Conservation (phyloP, 2,113 vertebrate genomes). For the Cyprinodon variegatus region DNA sequence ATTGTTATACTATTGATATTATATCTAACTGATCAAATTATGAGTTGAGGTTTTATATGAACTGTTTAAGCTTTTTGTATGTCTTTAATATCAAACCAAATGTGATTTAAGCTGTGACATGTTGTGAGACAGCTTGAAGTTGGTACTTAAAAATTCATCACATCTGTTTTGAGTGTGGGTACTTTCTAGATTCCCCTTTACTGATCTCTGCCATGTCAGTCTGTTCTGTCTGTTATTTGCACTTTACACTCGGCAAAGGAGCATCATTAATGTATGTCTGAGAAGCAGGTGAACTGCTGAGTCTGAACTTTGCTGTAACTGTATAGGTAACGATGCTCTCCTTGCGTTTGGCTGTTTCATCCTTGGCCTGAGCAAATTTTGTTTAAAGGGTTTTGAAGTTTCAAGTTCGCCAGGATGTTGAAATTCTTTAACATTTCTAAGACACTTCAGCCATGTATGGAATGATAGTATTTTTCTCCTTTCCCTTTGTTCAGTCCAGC, state of each 20-base stretch:
- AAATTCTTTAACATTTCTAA: background rate
- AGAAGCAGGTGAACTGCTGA: background rate
- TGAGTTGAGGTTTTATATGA: too few relatives aligned
- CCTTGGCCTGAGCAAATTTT: background rate
- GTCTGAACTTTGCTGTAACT: background rate
- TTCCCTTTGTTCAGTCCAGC: background rate
- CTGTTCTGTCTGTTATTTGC: too few relatives aligned
- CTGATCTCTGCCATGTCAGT: too few relatives aligned
- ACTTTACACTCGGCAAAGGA: background rate
- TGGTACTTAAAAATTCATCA: too few relatives aligned
- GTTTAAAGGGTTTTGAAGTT: background rate
- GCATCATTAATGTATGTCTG: background rate
- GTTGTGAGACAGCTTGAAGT: too few relatives aligned
- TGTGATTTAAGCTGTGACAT: too few relatives aligned
- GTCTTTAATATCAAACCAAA: too few relatives aligned
- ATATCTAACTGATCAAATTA: too few relatives aligned
- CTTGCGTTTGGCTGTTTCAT: background rate
- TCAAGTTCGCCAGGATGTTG: background rate
- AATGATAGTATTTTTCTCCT: slow-evolving; percentile 1
- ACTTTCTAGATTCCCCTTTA: too few relatives aligned
- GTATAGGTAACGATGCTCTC: background rate
- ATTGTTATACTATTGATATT: too few relatives aligned
- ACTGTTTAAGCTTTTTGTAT: too few relatives aligned
- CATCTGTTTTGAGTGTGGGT: too few relatives aligned
- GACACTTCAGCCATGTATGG: background rate